Conservation (phyloP, 2,888 invertebrate genomes). For the Parnassius orleans region DNA sequence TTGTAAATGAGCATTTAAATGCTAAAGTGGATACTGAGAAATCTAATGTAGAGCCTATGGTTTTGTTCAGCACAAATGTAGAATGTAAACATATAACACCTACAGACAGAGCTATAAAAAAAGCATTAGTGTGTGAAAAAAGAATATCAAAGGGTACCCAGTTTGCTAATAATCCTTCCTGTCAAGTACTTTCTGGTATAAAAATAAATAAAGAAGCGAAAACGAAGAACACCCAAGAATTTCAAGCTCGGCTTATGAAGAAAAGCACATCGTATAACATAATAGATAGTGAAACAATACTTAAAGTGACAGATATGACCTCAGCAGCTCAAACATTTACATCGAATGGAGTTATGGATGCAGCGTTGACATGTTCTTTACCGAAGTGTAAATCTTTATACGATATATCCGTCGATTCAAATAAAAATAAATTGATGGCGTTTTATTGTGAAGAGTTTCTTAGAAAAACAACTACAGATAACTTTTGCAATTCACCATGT, state of each 20-base stretch:
- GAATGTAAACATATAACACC: slow-evolving; percentile 11
- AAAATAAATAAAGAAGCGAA: slow-evolving; percentile 50
- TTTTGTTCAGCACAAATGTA: slow-evolving; percentile 13
- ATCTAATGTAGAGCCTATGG: slow-evolving; percentile 14
- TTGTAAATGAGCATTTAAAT: slow-evolving; percentile 46
- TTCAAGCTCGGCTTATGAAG: slow-evolving; percentile 43
- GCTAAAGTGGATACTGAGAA: slow-evolving; percentile 30
- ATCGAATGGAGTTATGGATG: slow-evolving; percentile 31
- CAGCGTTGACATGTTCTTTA: slow-evolving; percentile 39
- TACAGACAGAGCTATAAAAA: slow-evolving; percentile 8
- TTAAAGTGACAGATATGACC: slow-evolving; percentile 69
- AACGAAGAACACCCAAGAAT: slow-evolving; percentile 39
- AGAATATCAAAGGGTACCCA: slow-evolving; percentile 49
- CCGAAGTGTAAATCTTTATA: slow-evolving; percentile 48
- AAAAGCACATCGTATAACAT: slow-evolving; percentile 61
- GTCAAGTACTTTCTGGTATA: slow-evolving; percentile 40
- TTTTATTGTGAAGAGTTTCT: slow-evolving; percentile 45
- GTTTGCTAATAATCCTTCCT: slow-evolving; percentile 39
- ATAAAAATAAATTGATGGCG: slow-evolving; percentile 42
- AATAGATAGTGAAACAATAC: slow-evolving; percentile 65
- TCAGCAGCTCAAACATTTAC: slow-evolving; percentile 41
- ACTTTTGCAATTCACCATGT: slow-evolving; percentile 5
- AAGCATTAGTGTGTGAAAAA: slow-evolving; percentile 15
- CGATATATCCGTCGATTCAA: slow-evolving; percentile 40
- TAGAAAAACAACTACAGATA: slow-evolving; percentile 23